These are phyloP conservation scores for Mimachlamys varia DNA, from an alignment of 2,888 invertebrate genomes.

Conservation along the genomic window DNA sequence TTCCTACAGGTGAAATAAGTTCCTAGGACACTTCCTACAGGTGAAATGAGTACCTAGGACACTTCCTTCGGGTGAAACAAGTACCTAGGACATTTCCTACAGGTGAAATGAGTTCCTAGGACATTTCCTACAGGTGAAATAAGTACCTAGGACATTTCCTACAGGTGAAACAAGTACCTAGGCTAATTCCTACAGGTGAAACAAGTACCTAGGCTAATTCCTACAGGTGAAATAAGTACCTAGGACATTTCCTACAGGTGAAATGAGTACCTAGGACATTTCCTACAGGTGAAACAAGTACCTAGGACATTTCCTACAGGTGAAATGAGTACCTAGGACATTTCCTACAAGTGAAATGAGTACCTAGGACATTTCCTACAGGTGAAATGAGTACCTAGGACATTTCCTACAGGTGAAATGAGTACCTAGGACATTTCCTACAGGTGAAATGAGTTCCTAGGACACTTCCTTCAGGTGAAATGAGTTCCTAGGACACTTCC, in stretches of 20 bases:
- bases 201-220: neutral
- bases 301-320: neutral
- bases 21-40: neutral
- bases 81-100: neutral
- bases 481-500: neutral
- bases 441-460: neutral
- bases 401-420: neutral
- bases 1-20: neutral
- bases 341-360: neutral
- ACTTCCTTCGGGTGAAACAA: neutral
- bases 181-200: neutral
- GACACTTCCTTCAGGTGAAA: neutral
- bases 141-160: neutral
- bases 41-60: neutral
- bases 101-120: neutral
- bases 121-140: neutral
- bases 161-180: neutral
- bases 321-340: neutral
- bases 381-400: neutral
- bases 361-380: neutral
- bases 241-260: neutral
- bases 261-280: neutral
- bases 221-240: neutral
- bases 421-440: neutral
- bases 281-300: neutral